A percentile compares a stretch with the other conserved stretches of the same genome.
Conservation (phyloP, 2,888 invertebrate species). For the Ophion ellenae region DNA sequence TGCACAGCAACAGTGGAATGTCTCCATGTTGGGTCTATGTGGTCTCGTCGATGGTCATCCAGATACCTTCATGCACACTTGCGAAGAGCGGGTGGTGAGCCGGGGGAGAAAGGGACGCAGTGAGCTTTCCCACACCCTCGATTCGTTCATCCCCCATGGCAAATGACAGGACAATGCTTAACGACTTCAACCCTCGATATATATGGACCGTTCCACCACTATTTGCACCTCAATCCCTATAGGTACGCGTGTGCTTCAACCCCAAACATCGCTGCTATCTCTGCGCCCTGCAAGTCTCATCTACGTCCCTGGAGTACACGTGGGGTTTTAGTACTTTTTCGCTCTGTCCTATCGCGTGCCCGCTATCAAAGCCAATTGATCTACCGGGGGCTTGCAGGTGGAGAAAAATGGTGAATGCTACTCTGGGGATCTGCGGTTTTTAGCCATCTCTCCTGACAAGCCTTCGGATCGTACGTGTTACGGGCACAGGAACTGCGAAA, state of each 20-base stretch:
- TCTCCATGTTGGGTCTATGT: slow-evolving; percentile 7
- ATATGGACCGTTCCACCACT: slow-evolving; percentile 26
- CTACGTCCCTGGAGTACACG: slow-evolving; percentile 41
- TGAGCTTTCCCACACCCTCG: slow-evolving; percentile 44
- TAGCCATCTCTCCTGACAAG: too few relatives aligned
- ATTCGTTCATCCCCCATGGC: slow-evolving; percentile 40
- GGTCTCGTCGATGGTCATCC: slow-evolving; percentile 28
- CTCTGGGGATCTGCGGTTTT: too few relatives aligned
- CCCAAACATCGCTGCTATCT: slow-evolving; percentile 15
- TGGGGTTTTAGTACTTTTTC: slow-evolving; percentile 4
- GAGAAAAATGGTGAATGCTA: slow-evolving; percentile 5
- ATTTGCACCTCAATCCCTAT: slow-evolving; percentile 3
- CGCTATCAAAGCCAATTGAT: slow-evolving; percentile 62
- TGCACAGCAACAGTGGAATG: too few relatives aligned
- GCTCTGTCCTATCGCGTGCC: slow-evolving; percentile 33
- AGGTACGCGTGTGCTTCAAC: slow-evolving; percentile 2
- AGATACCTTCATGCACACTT: slow-evolving; percentile 30
- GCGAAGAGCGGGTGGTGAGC: background rate
- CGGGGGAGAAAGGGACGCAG: background rate
- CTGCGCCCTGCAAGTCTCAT: slow-evolving; percentile 35
- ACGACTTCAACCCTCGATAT: slow-evolving; percentile 65
- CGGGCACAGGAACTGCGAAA: too few relatives aligned
- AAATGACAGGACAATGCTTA: slow-evolving; percentile 68
- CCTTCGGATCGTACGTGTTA: too few relatives aligned
- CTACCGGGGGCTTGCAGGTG: slow-evolving; percentile 13